Evolutionary conservation across 2,888 invertebrate genomes (phyloP), one percentile per base, ranked within the genome.

Genomic region (Aspidiotus rigidus): DNA sequence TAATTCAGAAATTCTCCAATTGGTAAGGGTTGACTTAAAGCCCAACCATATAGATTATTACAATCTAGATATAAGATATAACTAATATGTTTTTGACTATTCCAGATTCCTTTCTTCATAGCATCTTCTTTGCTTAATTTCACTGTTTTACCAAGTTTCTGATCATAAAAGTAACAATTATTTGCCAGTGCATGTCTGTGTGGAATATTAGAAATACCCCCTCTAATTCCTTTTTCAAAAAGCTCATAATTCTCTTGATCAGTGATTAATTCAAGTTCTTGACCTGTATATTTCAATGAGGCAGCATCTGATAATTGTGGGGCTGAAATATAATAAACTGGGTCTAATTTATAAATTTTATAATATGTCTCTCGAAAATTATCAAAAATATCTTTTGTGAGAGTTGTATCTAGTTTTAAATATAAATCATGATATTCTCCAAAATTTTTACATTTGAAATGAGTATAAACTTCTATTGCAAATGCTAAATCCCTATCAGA

Each of bases 381-480:
- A 61, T 61, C 7, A 61, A 61, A 61, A 15, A 61, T 7, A 57
- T 57, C 15, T 57, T 1, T 57, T 57, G 57, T 57, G 6, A 57
- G 57, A 57, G 7, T 57, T 61, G 61, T 41, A 61, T 61, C 61
- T 3, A 61, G 2, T 61, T 61, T 61, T 61, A 61, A 39, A 6
- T 61, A 40, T 7, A 61, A 61, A 61, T 61, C 13, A 28, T 40
- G 41, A 39, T 61, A 61, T 7, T 61, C 61, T 28, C 61, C 41
- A 61, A 61, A 61, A 61, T 61, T 61, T 41, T 61, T 61, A 41
- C 61, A 61, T 61, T 61, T 16, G 17, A 61, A 61, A 61, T 61
- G 41, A 28, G 2, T 61, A 61, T 61, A 61, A 28, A 61, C 61
- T 61, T 61, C 41, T 3, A 28, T 41, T 13, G 61, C 61, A 61